Evolutionary conservation across 37 sponge, comb jelly and placozoan genomes (phyloP).

Genomic region (Halisarca cf. caerulea): DNA sequence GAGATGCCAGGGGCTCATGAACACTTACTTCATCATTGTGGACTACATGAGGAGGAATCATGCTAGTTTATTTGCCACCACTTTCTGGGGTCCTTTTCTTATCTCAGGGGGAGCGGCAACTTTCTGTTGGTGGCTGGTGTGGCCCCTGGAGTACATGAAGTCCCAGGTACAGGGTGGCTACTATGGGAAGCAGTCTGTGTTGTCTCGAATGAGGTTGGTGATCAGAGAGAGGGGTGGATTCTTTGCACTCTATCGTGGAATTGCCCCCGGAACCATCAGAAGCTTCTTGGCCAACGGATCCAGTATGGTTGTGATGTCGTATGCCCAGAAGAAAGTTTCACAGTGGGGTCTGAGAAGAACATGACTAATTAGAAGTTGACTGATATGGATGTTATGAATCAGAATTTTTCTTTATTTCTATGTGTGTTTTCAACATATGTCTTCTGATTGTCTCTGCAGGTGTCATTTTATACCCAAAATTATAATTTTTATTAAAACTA

Average conservation of each 20-base stretch:
- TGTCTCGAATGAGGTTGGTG: conserved; percentile 59
- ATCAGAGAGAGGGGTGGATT: conserved; percentile 86
- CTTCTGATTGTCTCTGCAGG: too few relatives aligned
- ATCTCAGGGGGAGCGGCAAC: conserved; percentile 90
- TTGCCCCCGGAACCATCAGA: conserved; percentile 92
- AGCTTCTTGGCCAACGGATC: conserved; percentile 97
- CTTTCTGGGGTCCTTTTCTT: conserved; percentile 89
- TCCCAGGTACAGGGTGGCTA: conserved; percentile 92
- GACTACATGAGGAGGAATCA: conserved; percentile 79
- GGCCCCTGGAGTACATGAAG: conserved; percentile 99
- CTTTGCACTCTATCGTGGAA: conserved; percentile 89
- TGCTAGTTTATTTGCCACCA: conserved; percentile 64
- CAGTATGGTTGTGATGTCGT: conserved; percentile 97
- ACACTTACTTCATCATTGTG: conserved; percentile 89
- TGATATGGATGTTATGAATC: too few relatives aligned
- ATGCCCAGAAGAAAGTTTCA: conserved; percentile 90
- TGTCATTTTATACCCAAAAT: too few relatives aligned
- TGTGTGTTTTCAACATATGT: too few relatives aligned
- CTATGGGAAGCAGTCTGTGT: conserved; percentile 65
- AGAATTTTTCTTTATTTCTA: too few relatives aligned
- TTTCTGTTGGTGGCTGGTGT: conserved; percentile 97
- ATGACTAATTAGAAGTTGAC: too few relatives aligned
- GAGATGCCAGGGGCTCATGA: conserved; percentile 91
- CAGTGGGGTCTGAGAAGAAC: conserved; percentile 77
- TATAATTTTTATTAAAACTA: too few relatives aligned